These are phyloP conservation scores for Dasypus novemcinctus DNA, from an alignment of 2,113 vertebrate species.

Conservation along the genomic window DNA sequence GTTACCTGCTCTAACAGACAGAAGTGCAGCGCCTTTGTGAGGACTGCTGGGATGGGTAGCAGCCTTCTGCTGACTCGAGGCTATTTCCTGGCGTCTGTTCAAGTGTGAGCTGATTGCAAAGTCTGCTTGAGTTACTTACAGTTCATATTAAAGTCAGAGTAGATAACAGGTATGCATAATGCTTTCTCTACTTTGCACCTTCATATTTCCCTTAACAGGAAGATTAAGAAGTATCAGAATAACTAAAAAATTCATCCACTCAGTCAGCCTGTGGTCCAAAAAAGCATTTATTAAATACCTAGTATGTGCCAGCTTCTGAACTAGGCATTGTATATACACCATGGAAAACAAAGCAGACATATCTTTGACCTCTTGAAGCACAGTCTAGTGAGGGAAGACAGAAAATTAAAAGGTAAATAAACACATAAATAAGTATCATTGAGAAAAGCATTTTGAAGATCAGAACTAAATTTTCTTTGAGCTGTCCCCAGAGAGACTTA, in stretches of 20 bases:
- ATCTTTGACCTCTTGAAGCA: background rate
- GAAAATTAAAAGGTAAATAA: background rate
- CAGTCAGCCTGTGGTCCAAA: background rate
- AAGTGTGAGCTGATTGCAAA: slow-evolving; percentile 66
- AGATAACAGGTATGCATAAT: slow-evolving; percentile 53
- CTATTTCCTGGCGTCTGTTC: slow-evolving; percentile 61
- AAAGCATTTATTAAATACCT: background rate
- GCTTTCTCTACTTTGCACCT: background rate
- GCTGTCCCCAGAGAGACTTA: background rate
- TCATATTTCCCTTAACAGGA: background rate
- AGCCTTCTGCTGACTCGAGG: slow-evolving; percentile 65
- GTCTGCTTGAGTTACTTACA: slow-evolving; percentile 64
- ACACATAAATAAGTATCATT: background rate
- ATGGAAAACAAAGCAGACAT: background rate
- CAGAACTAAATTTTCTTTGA: background rate
- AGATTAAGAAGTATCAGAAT: background rate
- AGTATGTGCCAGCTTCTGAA: background rate
- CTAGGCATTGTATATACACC: background rate
- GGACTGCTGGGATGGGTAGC: slow-evolving; percentile 48
- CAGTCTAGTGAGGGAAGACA: background rate
- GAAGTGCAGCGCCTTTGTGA: slow-evolving; percentile 73
- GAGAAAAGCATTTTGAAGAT: background rate
- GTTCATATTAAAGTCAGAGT: slow-evolving; percentile 67
- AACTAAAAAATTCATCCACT: background rate
- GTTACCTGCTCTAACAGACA: slow-evolving; percentile 76